Evolutionary conservation across 2,797 vertebrate species (phyloP).

Genomic region (Syngnathus acus): DNA sequence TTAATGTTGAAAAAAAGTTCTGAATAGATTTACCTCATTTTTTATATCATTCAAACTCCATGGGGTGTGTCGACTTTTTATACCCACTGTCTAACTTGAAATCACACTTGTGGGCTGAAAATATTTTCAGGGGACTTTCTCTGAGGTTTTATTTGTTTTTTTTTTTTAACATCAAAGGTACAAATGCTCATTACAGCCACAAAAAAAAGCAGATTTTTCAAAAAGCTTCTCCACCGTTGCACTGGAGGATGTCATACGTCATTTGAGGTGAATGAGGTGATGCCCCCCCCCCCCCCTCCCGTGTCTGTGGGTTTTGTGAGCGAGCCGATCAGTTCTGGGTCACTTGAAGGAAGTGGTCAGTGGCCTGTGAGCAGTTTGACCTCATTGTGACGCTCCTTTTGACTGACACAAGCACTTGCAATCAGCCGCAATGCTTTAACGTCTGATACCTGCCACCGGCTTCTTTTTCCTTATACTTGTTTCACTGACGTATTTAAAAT

Average conservation of each 20-base stretch:
- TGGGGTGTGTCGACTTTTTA: neutral
- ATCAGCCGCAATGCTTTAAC: conserved; percentile 13
- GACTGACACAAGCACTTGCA: conserved; percentile 61
- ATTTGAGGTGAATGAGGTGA: conserved; percentile 10
- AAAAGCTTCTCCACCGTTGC: neutral
- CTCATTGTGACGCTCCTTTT: conserved; percentile 36
- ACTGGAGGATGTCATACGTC: neutral
- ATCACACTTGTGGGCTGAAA: neutral
- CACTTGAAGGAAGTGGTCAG: conserved; percentile 73
- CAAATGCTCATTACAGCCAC: neutral
- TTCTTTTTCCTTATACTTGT: neutral
- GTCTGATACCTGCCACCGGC: neutral
- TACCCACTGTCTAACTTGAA: neutral
- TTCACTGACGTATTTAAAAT: neutral
- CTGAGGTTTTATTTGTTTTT: no score
- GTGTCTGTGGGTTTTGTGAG: conserved; percentile 6
- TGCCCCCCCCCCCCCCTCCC: neutral
- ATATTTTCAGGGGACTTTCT: neutral
- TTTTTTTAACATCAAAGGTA: no score
- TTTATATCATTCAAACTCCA: neutral
- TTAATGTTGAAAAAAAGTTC: no score
- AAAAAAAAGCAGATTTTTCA: neutral
- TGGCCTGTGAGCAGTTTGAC: conserved; percentile 53
- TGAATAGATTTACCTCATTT: neutral
- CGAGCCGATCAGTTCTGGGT: conserved; percentile 27